A percentile compares a stretch with the other conserved stretches of the same genome.
These are phyloP conservation scores for Drosophila prosaltans DNA, from an alignment of 1,140 invertebrate species.

Conservation along the genomic window DNA sequence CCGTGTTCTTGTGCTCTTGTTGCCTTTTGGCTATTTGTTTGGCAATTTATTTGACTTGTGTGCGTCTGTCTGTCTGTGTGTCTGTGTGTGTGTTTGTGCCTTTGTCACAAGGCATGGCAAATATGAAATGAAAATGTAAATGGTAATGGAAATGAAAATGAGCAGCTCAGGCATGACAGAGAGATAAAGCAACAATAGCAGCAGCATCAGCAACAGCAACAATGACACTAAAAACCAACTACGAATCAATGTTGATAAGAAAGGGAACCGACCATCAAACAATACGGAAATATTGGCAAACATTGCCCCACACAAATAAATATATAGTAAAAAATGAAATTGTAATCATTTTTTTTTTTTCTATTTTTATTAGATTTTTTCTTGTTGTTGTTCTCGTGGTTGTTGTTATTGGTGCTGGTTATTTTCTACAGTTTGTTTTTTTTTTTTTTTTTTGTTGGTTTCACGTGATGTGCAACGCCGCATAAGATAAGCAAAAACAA, in stretches of 20 bases:
- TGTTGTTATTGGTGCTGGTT: no score
- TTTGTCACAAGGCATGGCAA: slow-evolving; percentile 54
- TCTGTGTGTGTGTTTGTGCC: neutral
- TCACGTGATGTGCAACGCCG: slow-evolving; percentile 56
- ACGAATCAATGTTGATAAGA: slow-evolving; percentile 41
- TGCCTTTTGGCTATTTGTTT: slow-evolving; percentile 32
- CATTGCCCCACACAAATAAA: slow-evolving; percentile 21
- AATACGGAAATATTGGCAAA: slow-evolving; percentile 45
- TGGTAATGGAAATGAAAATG: slow-evolving; percentile 62
- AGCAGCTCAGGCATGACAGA: slow-evolving; percentile 32
- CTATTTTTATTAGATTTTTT: no score
- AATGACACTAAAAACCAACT: slow-evolving; percentile 7
- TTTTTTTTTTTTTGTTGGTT: slow-evolving; percentile 32
- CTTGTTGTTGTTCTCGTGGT: no score
- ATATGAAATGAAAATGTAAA: slow-evolving; percentile 70
- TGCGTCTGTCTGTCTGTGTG: neutral
- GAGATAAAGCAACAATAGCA: slow-evolving; percentile 34
- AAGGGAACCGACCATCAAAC: slow-evolving; percentile 26
- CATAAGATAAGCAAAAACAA: slow-evolving; percentile 53
- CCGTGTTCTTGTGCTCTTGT: slow-evolving; percentile 10
- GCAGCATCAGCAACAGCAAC: slow-evolving; percentile 16
- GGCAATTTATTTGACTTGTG: slow-evolving; percentile 59
- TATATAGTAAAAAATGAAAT: slow-evolving; percentile 28
- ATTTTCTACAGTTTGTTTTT: slow-evolving; percentile 19
- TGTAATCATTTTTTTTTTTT: slow-evolving; percentile 28